Percentiles rank a stretch among this genome's conserved stretches.
phyloP scores from a whole-genome alignment of 2,888 invertebrate genomes.

The Theretra japonica region DNA sequence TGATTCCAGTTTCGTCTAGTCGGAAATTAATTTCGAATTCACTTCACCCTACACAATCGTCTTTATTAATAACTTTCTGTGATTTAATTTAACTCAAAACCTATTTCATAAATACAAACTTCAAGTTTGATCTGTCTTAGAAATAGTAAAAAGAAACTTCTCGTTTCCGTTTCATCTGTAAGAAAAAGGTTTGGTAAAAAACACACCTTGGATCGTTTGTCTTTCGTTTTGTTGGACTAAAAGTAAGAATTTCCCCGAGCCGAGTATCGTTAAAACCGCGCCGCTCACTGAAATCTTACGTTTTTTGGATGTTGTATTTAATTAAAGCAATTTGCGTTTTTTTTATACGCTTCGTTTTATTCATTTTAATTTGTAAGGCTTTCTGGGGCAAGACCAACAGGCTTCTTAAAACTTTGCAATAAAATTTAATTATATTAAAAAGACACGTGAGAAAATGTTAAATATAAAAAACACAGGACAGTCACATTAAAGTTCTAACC shows the following conservation, averaged over 20 bases:
- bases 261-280: background rate
- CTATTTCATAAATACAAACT: too few species aligned
- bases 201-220: slow-evolving; percentile 6
- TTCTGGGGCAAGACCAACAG: background rate
- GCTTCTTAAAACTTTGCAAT: background rate
- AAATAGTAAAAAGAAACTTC: background rate
- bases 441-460: too few species aligned
- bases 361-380: background rate
- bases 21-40: too few species aligned
- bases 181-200: background rate
- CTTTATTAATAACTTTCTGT: too few species aligned
- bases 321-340: background rate
- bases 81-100: too few species aligned
- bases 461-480: too few species aligned
- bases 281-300: background rate
- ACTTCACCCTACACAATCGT: too few species aligned
- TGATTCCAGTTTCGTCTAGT: too few species aligned
- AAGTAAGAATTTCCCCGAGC: background rate
- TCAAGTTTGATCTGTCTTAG: background rate
- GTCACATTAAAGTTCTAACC: too few species aligned
- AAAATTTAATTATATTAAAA: too few species aligned
- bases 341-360: background rate
- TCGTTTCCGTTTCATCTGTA: background rate
- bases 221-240: background rate
- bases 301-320: slow-evolving; percentile 1